Conservation (phyloP, 2,888 invertebrate genomes). For the Tipula helvola region DNA sequence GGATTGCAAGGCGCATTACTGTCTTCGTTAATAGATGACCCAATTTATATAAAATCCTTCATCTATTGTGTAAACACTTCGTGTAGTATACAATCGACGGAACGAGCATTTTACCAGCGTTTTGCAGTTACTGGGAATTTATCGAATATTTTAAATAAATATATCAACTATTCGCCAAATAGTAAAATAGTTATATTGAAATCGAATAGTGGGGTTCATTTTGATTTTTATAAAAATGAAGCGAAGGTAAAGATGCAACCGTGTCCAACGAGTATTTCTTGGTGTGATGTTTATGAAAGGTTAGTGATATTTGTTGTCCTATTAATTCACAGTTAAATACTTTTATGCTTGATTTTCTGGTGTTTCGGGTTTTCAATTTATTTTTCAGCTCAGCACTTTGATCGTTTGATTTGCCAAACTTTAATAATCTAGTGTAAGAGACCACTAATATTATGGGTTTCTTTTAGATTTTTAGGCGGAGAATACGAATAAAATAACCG, state of each 20-base stretch:
- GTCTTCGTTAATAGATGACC: conserved; percentile 47
- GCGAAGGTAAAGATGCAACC: conserved; percentile 33
- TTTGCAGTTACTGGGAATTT: conserved; percentile 18
- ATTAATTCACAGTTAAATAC: background rate
- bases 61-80: conserved; percentile 56
- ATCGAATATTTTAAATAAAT: background rate
- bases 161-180: background rate
- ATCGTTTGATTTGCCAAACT: too few species aligned
- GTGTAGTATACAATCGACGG: conserved; percentile 45
- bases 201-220: conserved; percentile 21
- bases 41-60: conserved; percentile 57
- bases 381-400: too few species aligned
- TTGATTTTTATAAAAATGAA: conserved; percentile 33
- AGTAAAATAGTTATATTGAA: conserved; percentile 22
- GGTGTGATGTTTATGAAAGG: conserved; percentile 39
- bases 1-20: conserved; percentile 78
- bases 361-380: too few species aligned
- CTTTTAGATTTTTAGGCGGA: too few species aligned
- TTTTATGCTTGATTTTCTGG: background rate
- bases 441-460: too few species aligned
- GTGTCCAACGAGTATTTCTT: conserved; percentile 47
- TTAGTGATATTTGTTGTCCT: conserved; percentile 23
- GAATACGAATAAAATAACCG: too few species aligned
- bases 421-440: too few species aligned
- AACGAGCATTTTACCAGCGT: conserved; percentile 40